Conservation (phyloP, 2,113 vertebrate species). For the Boleophthalmus pectinirostris region DNA sequence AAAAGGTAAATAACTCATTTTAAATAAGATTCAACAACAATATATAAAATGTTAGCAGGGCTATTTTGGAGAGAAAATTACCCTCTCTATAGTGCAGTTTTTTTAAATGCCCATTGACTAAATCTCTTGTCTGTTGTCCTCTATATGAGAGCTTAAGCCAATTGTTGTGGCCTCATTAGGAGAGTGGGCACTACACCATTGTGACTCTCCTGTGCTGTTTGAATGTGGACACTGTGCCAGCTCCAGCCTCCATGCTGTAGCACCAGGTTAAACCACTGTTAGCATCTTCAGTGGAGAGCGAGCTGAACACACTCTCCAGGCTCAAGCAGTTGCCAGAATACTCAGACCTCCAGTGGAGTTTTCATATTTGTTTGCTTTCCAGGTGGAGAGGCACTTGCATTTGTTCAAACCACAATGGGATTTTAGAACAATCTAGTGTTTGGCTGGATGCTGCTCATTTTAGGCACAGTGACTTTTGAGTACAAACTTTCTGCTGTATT, state of each 20-base stretch:
- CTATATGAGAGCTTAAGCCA: constrained; percentile 19
- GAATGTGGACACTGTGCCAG: constrained; percentile 21
- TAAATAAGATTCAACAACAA: background rate
- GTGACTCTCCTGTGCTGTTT: constrained; percentile 19
- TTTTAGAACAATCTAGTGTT: constrained; percentile 27
- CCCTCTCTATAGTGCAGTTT: background rate
- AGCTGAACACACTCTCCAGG: constrained; percentile 65
- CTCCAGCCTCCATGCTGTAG: constrained; percentile 29
- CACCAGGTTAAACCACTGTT: constrained; percentile 48
- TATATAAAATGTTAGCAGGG: background rate
- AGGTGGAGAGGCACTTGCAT: constrained; percentile 62
- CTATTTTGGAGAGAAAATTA: background rate
- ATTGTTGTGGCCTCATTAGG: constrained; percentile 35
- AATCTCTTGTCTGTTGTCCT: constrained; percentile 30
- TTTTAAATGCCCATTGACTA: constrained; percentile 22
- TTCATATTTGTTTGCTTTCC: constrained; percentile 61
- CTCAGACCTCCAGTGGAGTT: constrained; percentile 54
- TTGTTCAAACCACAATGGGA: constrained; percentile 44
- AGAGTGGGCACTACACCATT: constrained; percentile 12
- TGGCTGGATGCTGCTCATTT: constrained; percentile 26
- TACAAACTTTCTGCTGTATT: background rate
- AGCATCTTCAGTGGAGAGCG: constrained; percentile 58
- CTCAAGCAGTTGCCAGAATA: constrained; percentile 67
- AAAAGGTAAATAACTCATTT: constrained; percentile 11
- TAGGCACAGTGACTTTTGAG: constrained; percentile 5